A percentile compares a stretch with the other conserved stretches of the same genome.
Evolutionary conservation across 2,113 vertebrate species (phyloP).

Genomic region (Dasypus novemcinctus): DNA sequence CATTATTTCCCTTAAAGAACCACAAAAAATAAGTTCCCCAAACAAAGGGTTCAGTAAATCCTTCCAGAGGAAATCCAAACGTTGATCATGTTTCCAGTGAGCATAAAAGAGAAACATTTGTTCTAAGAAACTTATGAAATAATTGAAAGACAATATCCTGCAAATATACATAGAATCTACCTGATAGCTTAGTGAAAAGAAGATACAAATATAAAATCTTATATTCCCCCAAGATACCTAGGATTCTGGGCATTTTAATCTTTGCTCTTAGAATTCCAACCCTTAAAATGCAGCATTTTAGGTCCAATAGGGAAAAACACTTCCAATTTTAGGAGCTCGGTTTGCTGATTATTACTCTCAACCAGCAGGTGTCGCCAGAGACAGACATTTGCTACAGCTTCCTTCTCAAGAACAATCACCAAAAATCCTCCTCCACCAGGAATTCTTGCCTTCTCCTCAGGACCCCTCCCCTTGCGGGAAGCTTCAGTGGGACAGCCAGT

Average conservation of each 20-base stretch:
- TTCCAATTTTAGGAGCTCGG: neutral
- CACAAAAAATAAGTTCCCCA: neutral
- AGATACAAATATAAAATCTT: neutral
- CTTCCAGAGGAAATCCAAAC: neutral
- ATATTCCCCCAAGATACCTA: no score
- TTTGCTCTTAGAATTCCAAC: neutral
- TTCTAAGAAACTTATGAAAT: neutral
- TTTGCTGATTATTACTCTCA: neutral
- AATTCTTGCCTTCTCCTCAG: neutral
- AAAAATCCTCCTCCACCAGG: neutral
- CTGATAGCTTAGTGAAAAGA: neutral
- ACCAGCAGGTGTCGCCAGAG: conserved; percentile 73
- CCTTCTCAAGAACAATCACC: neutral
- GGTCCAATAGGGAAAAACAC: neutral
- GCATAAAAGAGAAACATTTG: neutral
- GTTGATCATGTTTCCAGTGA: neutral
- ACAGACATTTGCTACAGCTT: neutral
- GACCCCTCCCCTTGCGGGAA: neutral
- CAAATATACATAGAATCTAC: neutral
- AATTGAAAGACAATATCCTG: neutral
- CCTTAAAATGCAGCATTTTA: neutral
- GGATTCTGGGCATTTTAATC: neutral
- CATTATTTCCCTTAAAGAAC: neutral
- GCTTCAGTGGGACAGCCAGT: neutral
- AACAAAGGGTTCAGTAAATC: neutral